Evolutionary conservation across 2,797 vertebrate species (phyloP), one percentile per base, ranked within the genome.

Genomic region (Sebastes jordani): DNA sequence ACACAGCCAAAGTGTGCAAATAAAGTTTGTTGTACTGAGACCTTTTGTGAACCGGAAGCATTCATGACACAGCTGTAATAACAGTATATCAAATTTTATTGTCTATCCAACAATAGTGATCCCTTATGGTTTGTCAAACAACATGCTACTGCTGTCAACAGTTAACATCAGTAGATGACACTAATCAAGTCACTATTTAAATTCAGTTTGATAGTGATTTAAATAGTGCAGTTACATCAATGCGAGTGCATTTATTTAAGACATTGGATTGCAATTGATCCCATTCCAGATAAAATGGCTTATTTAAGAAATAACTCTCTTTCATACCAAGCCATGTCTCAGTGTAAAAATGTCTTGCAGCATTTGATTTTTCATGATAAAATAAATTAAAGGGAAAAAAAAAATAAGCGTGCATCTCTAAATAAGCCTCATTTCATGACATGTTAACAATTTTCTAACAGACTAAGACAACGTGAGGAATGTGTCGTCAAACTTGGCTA

Each of bases 311-410:
- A 67, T 2, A 32, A 11, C 20, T 7, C 14, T 70, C 29, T 68
- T 63, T 80, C 10, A 56, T n/a, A 20, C 56, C 1, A 29, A 77
- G 65, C 58, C 68, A 49, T 0, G 11, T 69, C 9, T 76, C 62
- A 16, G 66, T 34, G 52, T 60, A 72, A 67, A 90, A 86, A 82
- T n/a, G 64, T 78, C 74, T 86, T 67, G 65, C 83, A 90, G 77
- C 81, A 86, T 83, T 58, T 71, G 80, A 87, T 90, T 91, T 91
- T 69, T 76, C 87, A 88, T 85, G 78, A 88, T 74, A 79, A 90
- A 93, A 95, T 94, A 94, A 95, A 93, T 95, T 93, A 94, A 77
- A 90, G 73, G 83, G 72, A 63, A 71, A 66, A 74, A 66, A 13
- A 74, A 83, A 78, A 81, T 55, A 72, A 76, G 70, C 22, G 20